Evolutionary conservation across 2,113 vertebrate species (phyloP).

Genomic region (Oxyura jamaicensis): DNA sequence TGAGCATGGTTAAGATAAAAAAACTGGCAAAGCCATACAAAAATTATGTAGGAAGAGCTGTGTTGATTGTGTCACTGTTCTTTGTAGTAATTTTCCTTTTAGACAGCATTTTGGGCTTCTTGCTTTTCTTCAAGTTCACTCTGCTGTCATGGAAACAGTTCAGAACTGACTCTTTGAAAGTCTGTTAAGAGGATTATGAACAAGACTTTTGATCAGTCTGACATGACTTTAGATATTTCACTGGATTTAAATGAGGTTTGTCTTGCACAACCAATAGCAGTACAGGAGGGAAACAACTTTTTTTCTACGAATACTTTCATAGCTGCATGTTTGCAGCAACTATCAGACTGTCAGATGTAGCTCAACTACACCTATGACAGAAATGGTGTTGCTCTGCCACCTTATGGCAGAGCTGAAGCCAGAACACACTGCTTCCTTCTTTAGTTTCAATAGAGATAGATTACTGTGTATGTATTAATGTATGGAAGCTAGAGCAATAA

Average conservation of each 20-base stretch:
- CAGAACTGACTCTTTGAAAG: not conserved
- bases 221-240: fast-evolving
- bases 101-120: not conserved
- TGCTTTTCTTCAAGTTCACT: not conserved
- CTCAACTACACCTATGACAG: fast-evolving
- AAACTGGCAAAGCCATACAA: not conserved
- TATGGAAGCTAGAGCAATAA: not conserved
- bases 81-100: not conserved
- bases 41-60: not conserved
- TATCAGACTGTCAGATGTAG: fast-evolving
- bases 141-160: not conserved
- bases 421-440: not conserved
- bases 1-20: fast-evolving
- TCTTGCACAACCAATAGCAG: no score
- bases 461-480: fast-evolving
- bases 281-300: not conserved
- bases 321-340: not conserved
- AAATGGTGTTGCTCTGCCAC: constrained; percentile 28
- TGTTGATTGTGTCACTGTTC: not conserved
- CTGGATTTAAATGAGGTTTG: not conserved
- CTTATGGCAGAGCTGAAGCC: constrained; percentile 28
- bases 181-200: not conserved
- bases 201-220: not conserved
- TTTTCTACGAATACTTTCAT: not conserved
- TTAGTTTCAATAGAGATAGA: fast-evolving